phyloP scores from a whole-genome alignment of 37 sponge, comb jelly and placozoan genomes.

The Crambe crambe region DNA sequence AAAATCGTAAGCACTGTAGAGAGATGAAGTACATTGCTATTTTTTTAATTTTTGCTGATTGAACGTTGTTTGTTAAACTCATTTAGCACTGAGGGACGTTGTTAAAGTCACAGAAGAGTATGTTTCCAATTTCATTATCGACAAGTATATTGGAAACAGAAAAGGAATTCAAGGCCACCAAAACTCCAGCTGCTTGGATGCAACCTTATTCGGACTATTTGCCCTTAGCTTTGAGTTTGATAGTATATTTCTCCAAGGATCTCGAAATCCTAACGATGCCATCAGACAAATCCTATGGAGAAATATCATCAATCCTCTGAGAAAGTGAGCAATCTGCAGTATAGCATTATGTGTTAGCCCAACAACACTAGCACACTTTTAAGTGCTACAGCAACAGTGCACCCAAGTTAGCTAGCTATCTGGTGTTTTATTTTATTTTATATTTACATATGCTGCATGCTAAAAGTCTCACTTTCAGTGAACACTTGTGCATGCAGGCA shows the following conservation, averaged over 20 bases:
- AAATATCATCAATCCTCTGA: slow-evolving; percentile 84
- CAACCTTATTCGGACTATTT: slow-evolving; percentile 95
- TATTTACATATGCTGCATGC: too few relatives aligned
- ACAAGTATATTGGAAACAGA: slow-evolving; percentile 48
- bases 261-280: neutral
- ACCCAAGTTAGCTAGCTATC: too few relatives aligned
- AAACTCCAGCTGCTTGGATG: slow-evolving; percentile 98
- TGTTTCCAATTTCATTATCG: neutral
- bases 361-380: too few relatives aligned
- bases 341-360: too few relatives aligned
- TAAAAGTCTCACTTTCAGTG: too few relatives aligned
- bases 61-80: neutral
- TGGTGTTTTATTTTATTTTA: too few relatives aligned
- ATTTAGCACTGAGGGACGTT: neutral
- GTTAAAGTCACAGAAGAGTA: neutral
- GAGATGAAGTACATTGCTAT: too few relatives aligned
- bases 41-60: too few relatives aligned
- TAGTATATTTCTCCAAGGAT: slow-evolving; percentile 39
- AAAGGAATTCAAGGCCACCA: slow-evolving; percentile 95
- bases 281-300: slow-evolving; percentile 58
- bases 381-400: too few relatives aligned
- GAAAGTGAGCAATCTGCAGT: neutral
- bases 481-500: too few relatives aligned
- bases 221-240: slow-evolving; percentile 82
- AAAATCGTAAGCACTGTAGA: neutral